These are phyloP conservation scores for Hypotaenidia okinawae DNA, from an alignment of 2,797 vertebrate genomes.

Conservation along the genomic window DNA sequence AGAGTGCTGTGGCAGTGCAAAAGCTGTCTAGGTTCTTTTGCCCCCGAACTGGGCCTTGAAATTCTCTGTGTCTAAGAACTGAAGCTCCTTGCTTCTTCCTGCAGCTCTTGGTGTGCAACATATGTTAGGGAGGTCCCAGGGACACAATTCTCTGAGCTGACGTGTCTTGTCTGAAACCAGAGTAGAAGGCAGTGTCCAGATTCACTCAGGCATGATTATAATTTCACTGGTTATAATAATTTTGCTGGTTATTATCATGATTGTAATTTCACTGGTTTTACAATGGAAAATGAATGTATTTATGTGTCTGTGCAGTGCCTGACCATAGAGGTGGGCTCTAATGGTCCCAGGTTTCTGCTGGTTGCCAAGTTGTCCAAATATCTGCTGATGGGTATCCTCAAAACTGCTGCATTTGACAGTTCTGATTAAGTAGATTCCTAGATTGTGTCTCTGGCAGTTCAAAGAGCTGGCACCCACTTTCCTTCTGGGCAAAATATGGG, in stretches of 20 bases:
- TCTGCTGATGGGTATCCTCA: not conserved
- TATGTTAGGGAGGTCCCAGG: not conserved
- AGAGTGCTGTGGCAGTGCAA: not conserved
- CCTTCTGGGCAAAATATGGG: not conserved
- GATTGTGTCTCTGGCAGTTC: not conserved
- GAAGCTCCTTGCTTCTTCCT: not conserved
- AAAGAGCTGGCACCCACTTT: not conserved
- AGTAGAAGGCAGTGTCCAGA: not conserved
- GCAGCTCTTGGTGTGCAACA: not conserved
- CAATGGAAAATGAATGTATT: too few species aligned
- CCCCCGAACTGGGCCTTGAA: not conserved
- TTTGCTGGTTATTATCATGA: too few species aligned
- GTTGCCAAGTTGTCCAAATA: not conserved
- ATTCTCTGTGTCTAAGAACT: not conserved
- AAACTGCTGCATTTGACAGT: not conserved
- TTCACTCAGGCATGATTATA: too few species aligned
- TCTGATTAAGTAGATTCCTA: not conserved
- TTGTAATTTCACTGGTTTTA: too few species aligned
- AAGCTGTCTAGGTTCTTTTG: not conserved
- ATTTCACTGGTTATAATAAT: too few species aligned
- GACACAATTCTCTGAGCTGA: not conserved
- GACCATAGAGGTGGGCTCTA: not conserved
- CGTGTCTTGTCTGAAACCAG: not conserved
- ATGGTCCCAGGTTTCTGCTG: not conserved
- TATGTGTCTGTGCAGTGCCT: not conserved